Percentiles rank a stretch among this genome's conserved stretches.
Conservation (phyloP, 2,888 invertebrate genomes). For the Polydrusus cervinus region DNA sequence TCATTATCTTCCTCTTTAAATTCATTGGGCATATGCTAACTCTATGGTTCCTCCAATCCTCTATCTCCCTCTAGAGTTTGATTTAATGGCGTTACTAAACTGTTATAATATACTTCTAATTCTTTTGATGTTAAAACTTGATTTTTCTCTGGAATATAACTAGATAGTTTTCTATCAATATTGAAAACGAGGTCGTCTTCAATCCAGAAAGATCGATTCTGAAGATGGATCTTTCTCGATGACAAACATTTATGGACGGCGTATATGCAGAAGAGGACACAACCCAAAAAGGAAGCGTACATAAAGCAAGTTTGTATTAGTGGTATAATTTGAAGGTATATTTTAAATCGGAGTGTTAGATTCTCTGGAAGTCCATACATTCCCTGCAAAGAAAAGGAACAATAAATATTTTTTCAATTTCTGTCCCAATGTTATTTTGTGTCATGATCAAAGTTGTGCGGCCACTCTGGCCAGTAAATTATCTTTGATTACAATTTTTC, state of each 20-base stretch:
- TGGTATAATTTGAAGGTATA: slow-evolving; percentile 84
- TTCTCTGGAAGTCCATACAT: slow-evolving; percentile 79
- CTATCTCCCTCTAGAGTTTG: slow-evolving; percentile 17
- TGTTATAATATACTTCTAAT: slow-evolving; percentile 65
- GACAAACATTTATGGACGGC: slow-evolving; percentile 68
- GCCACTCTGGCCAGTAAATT: too few species aligned
- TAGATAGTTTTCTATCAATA: slow-evolving; percentile 64
- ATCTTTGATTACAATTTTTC: too few species aligned
- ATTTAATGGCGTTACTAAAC: slow-evolving; percentile 41
- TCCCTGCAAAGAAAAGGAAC: slow-evolving; percentile 74
- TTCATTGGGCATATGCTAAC: slow-evolving; percentile 11
- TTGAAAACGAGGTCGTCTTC: slow-evolving; percentile 63
- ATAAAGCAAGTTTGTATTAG: slow-evolving; percentile 75
- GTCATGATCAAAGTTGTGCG: too few species aligned
- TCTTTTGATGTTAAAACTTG: slow-evolving; percentile 64
- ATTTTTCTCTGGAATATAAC: slow-evolving; percentile 64
- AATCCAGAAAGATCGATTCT: slow-evolving; percentile 62
- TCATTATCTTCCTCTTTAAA: neutral
- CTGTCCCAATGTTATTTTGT: too few species aligned
- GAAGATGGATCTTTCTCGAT: slow-evolving; percentile 46
- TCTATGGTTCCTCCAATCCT: slow-evolving; percentile 22
- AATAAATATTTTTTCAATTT: too few species aligned
- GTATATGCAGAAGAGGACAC: slow-evolving; percentile 73
- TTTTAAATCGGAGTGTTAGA: slow-evolving; percentile 78
- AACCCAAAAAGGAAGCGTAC: slow-evolving; percentile 74